Conservation (phyloP, 2,888 invertebrate genomes). For the Ernsta delagoae region DNA sequence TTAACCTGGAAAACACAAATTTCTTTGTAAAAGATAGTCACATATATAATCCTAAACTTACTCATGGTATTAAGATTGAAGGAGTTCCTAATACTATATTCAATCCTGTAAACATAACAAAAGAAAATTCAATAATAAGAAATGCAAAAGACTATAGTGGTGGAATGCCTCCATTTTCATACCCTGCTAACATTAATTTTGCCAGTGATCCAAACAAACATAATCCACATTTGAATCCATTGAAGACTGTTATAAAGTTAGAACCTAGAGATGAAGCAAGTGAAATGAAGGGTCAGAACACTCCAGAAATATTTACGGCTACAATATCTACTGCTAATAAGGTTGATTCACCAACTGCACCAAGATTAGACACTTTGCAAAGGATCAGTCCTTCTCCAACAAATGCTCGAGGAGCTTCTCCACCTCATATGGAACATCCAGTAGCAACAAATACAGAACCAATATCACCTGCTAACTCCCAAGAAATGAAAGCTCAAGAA, state of each 20-base stretch:
- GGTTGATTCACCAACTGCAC: slow-evolving; percentile 74
- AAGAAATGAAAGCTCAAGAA: slow-evolving; percentile 70
- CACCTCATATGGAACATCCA: slow-evolving; percentile 76
- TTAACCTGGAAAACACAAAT: slow-evolving; percentile 77
- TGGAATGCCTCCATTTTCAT: slow-evolving; percentile 72
- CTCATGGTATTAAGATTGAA: slow-evolving; percentile 77
- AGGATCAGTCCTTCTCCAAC: slow-evolving; percentile 78
- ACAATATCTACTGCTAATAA: slow-evolving; percentile 74
- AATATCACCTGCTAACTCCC: slow-evolving; percentile 74
- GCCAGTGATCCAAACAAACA: slow-evolving; percentile 74
- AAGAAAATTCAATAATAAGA: slow-evolving; percentile 74
- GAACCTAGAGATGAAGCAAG: slow-evolving; percentile 79
- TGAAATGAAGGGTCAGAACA: slow-evolving; percentile 77
- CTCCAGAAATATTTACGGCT: slow-evolving; percentile 80
- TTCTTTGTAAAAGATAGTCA: slow-evolving; percentile 79
- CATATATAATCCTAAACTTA: slow-evolving; percentile 74
- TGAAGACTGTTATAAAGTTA: slow-evolving; percentile 80
- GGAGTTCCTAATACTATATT: slow-evolving; percentile 73
- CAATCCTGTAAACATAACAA: slow-evolving; percentile 74
- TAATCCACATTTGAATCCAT: slow-evolving; percentile 72
- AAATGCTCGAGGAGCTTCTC: slow-evolving; percentile 68
- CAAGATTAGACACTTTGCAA: slow-evolving; percentile 72
- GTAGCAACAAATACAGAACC: slow-evolving; percentile 71
- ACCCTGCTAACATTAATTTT: slow-evolving; percentile 72
- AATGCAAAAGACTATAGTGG: slow-evolving; percentile 73